These are phyloP conservation scores for Apostichopus leukothele DNA, from an alignment of 53 echinoderm and acorn worm species.

Conservation along the genomic window DNA sequence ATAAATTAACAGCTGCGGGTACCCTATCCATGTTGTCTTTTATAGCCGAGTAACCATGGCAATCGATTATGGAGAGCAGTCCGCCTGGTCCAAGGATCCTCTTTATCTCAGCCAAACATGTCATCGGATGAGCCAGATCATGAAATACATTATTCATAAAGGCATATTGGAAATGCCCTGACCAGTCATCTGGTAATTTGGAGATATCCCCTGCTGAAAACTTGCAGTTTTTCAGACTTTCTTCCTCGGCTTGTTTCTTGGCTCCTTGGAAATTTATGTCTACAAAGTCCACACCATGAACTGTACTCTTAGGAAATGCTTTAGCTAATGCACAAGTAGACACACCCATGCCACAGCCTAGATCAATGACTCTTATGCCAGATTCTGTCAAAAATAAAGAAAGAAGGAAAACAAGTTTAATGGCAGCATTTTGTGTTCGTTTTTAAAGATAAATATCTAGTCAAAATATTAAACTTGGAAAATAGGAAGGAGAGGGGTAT, in stretches of 20 bases:
- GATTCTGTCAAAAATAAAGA: conserved; percentile 38
- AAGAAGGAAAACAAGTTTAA: neutral
- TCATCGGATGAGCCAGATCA: conserved; percentile 4
- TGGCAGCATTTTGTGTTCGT: no score
- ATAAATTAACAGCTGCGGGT: neutral
- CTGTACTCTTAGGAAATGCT: conserved; percentile 58
- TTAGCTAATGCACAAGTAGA: conserved; percentile 52
- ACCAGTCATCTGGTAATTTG: neutral
- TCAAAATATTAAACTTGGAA: no score
- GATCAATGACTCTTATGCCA: conserved; percentile 65
- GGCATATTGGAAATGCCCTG: neutral
- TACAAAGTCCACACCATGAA: conserved; percentile 69
- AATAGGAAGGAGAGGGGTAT: no score
- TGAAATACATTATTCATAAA: conserved; percentile 22
- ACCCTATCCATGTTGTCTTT: neutral
- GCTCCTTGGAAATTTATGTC: conserved; percentile 11
- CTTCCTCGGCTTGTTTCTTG: neutral
- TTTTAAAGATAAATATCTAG: no score
- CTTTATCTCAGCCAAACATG: neutral
- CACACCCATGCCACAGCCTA: conserved; percentile 68
- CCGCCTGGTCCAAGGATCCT: neutral
- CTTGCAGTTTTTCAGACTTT: neutral
- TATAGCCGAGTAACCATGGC: neutral
- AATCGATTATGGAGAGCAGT: neutral
- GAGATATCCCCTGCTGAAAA: neutral